A percentile compares a stretch with the other conserved stretches of the same genome.
Conservation (phyloP, 30 jellyfish, hydroid and myxozoan genomes). For the Turritopsis rubra region DNA sequence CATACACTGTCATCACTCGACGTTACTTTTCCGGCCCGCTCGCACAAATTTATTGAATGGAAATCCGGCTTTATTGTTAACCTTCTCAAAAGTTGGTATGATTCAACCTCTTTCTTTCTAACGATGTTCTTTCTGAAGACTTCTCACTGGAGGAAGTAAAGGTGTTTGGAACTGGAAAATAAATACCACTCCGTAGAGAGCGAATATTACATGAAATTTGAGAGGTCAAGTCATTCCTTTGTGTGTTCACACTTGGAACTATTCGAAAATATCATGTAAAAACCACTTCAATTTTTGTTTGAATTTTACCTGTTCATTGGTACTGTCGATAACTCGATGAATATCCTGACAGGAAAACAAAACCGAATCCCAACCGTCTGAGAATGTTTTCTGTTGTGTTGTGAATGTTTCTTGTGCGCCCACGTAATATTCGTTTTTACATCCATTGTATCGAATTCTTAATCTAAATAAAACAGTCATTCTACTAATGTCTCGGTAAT, state of each 20-base stretch:
- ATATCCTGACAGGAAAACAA: neutral
- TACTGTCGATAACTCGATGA: slow-evolving; percentile 15
- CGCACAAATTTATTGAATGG: no score
- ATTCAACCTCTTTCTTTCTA: neutral
- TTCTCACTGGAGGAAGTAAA: neutral
- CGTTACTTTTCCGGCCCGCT: no score
- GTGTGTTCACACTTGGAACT: no score
- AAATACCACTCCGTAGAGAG: no score
- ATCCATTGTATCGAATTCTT: neutral
- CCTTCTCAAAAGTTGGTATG: no score
- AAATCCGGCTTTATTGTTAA: no score
- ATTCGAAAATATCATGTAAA: no score
- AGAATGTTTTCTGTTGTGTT: neutral
- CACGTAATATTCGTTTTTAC: neutral
- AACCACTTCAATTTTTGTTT: no score
- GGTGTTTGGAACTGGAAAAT: no score
- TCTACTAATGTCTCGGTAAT: neutral
- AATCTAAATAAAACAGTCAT: neutral
- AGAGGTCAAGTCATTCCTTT: no score
- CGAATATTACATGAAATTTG: no score
- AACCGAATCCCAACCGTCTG: neutral
- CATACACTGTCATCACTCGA: no score
- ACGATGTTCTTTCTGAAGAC: neutral
- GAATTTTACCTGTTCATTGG: slow-evolving; percentile 1
- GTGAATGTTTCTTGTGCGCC: slow-evolving; percentile 11